These are phyloP conservation scores for Cromileptes altivelis DNA, from an alignment of 2,113 vertebrate genomes.

Conservation along the genomic window DNA sequence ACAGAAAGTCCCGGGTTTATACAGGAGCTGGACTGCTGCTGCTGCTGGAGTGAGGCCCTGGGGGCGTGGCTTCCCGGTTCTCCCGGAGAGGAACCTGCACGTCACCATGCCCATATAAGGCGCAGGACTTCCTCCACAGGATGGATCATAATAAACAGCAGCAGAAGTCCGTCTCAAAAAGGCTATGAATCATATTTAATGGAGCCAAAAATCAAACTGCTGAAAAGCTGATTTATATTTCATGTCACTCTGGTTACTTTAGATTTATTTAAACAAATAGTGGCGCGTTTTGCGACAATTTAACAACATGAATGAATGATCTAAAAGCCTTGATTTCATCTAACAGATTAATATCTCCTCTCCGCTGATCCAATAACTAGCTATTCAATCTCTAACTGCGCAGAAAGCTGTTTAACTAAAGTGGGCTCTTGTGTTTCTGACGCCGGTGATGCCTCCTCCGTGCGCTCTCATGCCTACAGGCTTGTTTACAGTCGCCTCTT, in stretches of 20 bases:
- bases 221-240: not conserved
- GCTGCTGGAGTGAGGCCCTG: constrained; percentile 66
- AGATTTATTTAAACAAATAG: not conserved
- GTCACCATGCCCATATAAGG: constrained; percentile 84
- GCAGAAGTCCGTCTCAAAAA: not conserved
- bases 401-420: not conserved
- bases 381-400: not conserved
- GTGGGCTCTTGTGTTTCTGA: constrained; percentile 24
- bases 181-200: not conserved
- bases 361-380: not conserved
- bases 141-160: constrained; percentile 36
- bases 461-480: constrained; percentile 75
- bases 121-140: constrained; percentile 72
- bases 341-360: not conserved
- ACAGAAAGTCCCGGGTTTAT: constrained; percentile 69
- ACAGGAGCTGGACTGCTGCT: constrained; percentile 62
- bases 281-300: not conserved
- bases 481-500: constrained; percentile 81
- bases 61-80: constrained; percentile 79
- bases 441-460: constrained; percentile 38
- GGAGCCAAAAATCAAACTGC: not conserved
- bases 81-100: constrained; percentile 76
- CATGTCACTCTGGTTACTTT: not conserved
- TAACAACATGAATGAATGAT: not conserved
- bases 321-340: not conserved